Evolutionary conservation across 2,888 invertebrate species (phyloP).

Genomic region (Drosophila anomelani): DNA sequence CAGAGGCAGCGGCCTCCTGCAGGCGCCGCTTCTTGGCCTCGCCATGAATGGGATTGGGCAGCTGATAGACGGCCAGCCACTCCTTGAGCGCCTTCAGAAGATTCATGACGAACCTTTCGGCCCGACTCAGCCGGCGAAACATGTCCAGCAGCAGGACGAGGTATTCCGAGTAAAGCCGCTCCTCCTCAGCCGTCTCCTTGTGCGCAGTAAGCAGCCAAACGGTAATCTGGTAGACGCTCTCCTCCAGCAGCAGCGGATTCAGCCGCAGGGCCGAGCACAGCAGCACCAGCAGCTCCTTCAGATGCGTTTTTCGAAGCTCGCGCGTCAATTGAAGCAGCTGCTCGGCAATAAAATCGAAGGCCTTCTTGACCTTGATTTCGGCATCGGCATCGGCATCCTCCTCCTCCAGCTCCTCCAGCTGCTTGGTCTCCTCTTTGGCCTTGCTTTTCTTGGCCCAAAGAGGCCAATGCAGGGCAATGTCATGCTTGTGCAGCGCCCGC

Average conservation of each 20-base stretch:
- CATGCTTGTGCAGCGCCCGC: constrained; percentile 78
- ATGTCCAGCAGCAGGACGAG: constrained; percentile 80
- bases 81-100: constrained; percentile 78
- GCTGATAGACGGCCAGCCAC: constrained; percentile 59
- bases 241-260: constrained; percentile 82
- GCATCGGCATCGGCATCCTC: not conserved
- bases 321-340: constrained; percentile 53
- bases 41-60: not conserved
- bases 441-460: not conserved
- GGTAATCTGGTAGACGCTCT: constrained; percentile 77
- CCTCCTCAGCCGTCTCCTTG: constrained; percentile 54
- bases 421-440: not conserved
- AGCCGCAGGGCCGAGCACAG: constrained; percentile 78
- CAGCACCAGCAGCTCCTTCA: constrained; percentile 74
- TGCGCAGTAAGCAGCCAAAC: constrained; percentile 73
- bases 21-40: constrained; percentile 17
- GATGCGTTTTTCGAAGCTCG: constrained; percentile 43
- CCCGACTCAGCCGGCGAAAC: constrained; percentile 81
- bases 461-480: constrained; percentile 72
- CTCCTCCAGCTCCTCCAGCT: not conserved
- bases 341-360: constrained; percentile 52
- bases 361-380: not conserved
- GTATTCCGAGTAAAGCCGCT: constrained; percentile 76
- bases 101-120: constrained; percentile 81
- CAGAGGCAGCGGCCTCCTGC: not conserved